Percentiles rank a stretch among this genome's conserved stretches.
Conservation (phyloP, 2,888 invertebrate species). For the Chrysina gloriosa region DNA sequence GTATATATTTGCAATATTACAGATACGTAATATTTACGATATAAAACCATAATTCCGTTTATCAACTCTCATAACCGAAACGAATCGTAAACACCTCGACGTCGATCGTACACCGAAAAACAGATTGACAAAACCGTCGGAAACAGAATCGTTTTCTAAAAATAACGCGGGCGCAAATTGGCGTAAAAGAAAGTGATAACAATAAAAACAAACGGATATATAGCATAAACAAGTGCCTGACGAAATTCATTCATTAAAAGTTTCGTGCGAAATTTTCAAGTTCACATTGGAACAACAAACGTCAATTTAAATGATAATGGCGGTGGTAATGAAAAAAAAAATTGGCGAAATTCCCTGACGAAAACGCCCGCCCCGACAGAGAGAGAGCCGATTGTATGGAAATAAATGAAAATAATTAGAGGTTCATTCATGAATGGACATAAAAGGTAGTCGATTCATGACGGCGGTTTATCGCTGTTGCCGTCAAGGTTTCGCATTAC, state of each 20-base stretch:
- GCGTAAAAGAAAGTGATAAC: constrained; percentile 1
- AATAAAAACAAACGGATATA: background rate
- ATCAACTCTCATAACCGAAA: too few relatives aligned
- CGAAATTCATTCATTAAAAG: constrained; percentile 17
- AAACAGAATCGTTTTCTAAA: constrained; percentile 6
- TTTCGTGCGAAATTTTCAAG: background rate
- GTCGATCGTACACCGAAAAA: background rate
- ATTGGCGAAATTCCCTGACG: background rate
- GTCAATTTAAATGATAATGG: constrained; percentile 5
- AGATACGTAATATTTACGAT: too few relatives aligned
- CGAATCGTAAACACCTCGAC: background rate
- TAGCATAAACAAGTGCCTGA: constrained; percentile 5
- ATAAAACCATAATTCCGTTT: too few relatives aligned
- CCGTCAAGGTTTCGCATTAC: constrained; percentile 21
- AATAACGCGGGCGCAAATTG: constrained; percentile 1
- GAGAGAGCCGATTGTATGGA: constrained; percentile 20
- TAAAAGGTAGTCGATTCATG: background rate
- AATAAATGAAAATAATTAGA: constrained; percentile 17
- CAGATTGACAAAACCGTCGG: too few relatives aligned
- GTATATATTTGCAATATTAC: too few relatives aligned
- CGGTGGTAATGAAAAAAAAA: background rate
- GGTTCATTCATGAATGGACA: constrained; percentile 20
- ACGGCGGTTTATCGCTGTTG: background rate
- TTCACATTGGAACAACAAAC: background rate
- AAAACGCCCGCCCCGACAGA: background rate